Base-by-base conservation (phyloP, 2,797 vertebrate species). In the Sylvilagus floridanus region DNA sequence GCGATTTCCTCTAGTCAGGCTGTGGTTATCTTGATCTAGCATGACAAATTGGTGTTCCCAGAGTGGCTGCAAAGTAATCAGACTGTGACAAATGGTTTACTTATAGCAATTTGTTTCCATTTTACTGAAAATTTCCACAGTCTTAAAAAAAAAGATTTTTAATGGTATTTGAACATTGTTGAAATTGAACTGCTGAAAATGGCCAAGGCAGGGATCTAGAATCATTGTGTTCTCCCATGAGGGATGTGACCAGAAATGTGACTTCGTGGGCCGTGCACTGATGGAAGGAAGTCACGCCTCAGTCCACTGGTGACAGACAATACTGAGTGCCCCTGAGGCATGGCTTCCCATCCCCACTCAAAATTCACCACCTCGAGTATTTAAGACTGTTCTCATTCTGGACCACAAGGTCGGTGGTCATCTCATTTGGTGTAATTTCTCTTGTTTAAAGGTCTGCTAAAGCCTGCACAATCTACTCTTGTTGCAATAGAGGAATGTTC, bases 21-120 rank as follows among this genome's bases (percentile, higher is more conserved):
- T 97, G 97, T 98, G 97, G 98, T 98, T 98, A 95, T 96, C 98
- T 98, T 98, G 98, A 98, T 98, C 98, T 98, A 97, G 98, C 98
- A 98, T 98, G 98, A 98, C 98, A 98, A 99, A 99, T 99, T 98
- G 98, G 98, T 98, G 98, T 96, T 98, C 98, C 98, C 98, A 97
- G 97, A 98, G 98, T 98, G 97, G 97, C 98, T 98, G 97, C 98
- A 96, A 98, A 98, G 98, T 98, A 98, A 99, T 98, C 98, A 98
- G 98, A 98, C 98, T 98, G 98, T 98, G 98, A 98, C 98, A 98
- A 99, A 98, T 98, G 98, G 98, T 98, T 98, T 98, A 98, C 98
- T 98, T 98, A 98, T 95, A 98, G 98, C 98, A 98, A 98, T 98
- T 99, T 99, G 98, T 98, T 99, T 98, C 98, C 98, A 98, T 98